Conservation (phyloP, 2,797 vertebrate genomes). For the Stomatorhinus walkeri region DNA sequence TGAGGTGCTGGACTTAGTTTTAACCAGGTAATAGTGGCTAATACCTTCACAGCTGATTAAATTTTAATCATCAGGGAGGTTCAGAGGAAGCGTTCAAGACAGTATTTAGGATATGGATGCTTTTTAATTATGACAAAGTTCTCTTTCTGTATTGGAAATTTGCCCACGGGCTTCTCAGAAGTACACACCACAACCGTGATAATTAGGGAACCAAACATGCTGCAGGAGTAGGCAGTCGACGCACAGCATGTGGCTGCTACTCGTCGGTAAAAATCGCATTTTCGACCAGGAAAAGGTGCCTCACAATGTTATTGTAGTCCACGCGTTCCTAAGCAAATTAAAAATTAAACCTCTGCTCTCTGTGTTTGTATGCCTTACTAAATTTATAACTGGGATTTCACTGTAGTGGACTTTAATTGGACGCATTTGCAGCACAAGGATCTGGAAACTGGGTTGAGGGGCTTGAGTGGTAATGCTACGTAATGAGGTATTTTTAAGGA, state of each 20-base stretch:
- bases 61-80: not conserved
- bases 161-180: not conserved
- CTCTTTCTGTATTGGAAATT: not conserved
- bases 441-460: not conserved
- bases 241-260: not conserved
- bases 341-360: not conserved
- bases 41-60: constrained; percentile 7
- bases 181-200: not conserved
- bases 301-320: not conserved
- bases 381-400: not conserved
- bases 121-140: constrained; percentile 5
- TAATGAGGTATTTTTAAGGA: constrained; percentile 5
- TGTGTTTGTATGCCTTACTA: not conserved
- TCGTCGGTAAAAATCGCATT: not conserved
- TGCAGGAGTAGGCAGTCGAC: not conserved
- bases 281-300: not conserved
- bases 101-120: not conserved
- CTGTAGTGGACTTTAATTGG: not conserved
- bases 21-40: not conserved
- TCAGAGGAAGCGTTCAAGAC: not conserved
- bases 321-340: not conserved
- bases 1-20: not conserved
- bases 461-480: not conserved
- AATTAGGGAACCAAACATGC: not conserved
- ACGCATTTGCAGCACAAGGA: not conserved